These are phyloP conservation scores for Oreohelix idahoensis DNA, from an alignment of 1,140 invertebrate species.

Conservation along the genomic window DNA sequence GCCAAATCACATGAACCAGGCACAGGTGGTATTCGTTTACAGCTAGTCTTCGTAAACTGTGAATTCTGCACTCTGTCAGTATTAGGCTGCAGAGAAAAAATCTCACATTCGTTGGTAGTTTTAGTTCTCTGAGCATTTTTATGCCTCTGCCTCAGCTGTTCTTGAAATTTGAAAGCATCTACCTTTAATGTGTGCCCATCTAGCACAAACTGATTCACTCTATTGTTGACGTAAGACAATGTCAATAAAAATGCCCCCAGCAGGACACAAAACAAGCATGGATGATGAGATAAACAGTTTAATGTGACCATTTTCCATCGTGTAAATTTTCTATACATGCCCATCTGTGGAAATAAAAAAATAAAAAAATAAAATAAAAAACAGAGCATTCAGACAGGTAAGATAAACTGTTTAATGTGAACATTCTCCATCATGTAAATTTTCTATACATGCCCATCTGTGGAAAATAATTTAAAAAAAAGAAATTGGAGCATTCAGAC, in stretches of 20 bases:
- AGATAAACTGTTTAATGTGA: not conserved
- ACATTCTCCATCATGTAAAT: not conserved
- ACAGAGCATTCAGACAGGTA: too few relatives aligned
- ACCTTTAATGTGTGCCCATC: not conserved
- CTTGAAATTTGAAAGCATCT: not conserved
- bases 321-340: not conserved
- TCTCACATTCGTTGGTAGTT: not conserved
- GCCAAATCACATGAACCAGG: slow-evolving; percentile 52
- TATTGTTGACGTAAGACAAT: not conserved
- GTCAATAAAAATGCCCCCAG: not conserved
- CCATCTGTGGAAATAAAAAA: not conserved
- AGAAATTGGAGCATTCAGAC: too few relatives aligned
- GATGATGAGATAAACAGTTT: not conserved
- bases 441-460: not conserved
- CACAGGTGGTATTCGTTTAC: slow-evolving; percentile 45
- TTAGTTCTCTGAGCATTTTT: not conserved
- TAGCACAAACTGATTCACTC: not conserved
- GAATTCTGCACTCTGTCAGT: not conserved
- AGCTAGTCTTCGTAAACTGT: not conserved
- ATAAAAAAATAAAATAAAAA: too few relatives aligned
- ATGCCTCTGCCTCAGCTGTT: not conserved
- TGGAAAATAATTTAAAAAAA: too few relatives aligned
- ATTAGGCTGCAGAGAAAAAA: not conserved
- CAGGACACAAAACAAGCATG: not conserved
- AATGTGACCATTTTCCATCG: not conserved